Evolutionary conservation across 1,140 invertebrate species (phyloP).

Genomic region (Drosophila littoralis): DNA sequence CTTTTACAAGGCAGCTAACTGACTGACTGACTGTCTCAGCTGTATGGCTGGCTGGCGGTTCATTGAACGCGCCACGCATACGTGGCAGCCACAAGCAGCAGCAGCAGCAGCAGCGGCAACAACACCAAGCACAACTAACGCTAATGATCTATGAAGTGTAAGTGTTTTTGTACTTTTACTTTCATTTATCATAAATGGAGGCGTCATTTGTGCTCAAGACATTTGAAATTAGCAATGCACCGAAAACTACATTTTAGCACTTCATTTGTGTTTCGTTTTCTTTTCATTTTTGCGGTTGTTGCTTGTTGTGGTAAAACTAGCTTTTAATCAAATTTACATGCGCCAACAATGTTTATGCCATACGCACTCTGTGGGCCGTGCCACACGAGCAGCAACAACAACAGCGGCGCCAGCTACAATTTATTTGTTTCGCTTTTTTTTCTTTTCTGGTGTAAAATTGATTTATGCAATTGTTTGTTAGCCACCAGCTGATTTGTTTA

Average conservation of each 20-base stretch:
- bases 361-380: constrained; percentile 75
- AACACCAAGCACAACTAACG: constrained; percentile 40
- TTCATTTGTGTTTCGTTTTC: constrained; percentile 53
- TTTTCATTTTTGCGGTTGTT: constrained; percentile 5
- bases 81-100: constrained; percentile 15
- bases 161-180: constrained; percentile 76
- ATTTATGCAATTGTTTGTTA: constrained; percentile 81
- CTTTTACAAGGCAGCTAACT: constrained; percentile 58
- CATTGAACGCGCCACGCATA: constrained; percentile 67
- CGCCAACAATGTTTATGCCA: constrained; percentile 49
- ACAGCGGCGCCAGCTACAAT: constrained; percentile 21
- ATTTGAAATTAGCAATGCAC: constrained; percentile 68
- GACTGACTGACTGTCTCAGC: constrained; percentile 28
- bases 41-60: constrained; percentile 34
- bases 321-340: constrained; percentile 82
- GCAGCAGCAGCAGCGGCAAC: constrained; percentile 18
- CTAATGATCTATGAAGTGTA: constrained; percentile 80
- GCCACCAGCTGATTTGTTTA: constrained; percentile 77
- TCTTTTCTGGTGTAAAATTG: constrained; percentile 67
- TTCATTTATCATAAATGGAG: constrained; percentile 81
- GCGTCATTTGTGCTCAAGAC: constrained; percentile 63
- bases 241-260: constrained; percentile 68
- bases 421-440: background rate
- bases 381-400: too few relatives aligned
- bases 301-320: constrained; percentile 66